These are phyloP conservation scores for Knipowitschia caucasica DNA, from an alignment of 2,797 vertebrate genomes.

Conservation along the genomic window DNA sequence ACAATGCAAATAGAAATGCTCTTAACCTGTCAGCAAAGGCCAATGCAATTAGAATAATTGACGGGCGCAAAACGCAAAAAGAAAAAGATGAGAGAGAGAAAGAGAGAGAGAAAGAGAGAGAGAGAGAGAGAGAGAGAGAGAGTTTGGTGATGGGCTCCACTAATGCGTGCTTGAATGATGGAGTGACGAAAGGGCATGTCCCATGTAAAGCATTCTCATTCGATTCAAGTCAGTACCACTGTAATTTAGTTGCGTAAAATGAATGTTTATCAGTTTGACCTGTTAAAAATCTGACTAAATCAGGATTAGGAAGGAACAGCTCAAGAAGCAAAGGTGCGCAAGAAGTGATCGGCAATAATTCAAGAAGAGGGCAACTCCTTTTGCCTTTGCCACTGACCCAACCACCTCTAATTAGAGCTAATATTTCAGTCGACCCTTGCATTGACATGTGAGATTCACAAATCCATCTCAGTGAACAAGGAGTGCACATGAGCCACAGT, in stretches of 20 bases:
- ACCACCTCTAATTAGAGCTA: constrained; percentile 75
- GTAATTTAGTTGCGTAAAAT: background rate
- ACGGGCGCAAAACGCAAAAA: constrained; percentile 50
- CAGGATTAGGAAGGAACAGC: background rate
- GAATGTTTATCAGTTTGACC: background rate
- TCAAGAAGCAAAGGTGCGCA: constrained; percentile 8
- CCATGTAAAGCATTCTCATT: constrained; percentile 6
- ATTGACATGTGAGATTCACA: constrained; percentile 67
- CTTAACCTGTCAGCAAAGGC: constrained; percentile 70
- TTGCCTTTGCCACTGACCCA: constrained; percentile 65
- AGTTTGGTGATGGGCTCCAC: constrained; percentile 34
- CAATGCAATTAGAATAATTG: constrained; percentile 73
- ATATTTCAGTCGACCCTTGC: constrained; percentile 74
- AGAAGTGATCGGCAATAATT: constrained; percentile 67
- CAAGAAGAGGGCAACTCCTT: constrained; percentile 66
- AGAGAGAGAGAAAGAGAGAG: too few relatives aligned
- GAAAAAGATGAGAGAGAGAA: constrained; percentile 28
- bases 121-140: constrained; percentile 31
- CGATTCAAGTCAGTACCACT: background rate
- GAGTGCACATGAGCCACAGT: constrained; percentile 25
- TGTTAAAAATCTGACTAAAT: background rate
- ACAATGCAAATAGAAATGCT: constrained; percentile 70
- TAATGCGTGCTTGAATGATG: constrained; percentile 25
- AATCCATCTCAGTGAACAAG: constrained; percentile 52
- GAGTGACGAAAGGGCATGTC: background rate